These are phyloP conservation scores for Cygnus olor DNA, from an alignment of 2,797 vertebrate species.

Conservation along the genomic window DNA sequence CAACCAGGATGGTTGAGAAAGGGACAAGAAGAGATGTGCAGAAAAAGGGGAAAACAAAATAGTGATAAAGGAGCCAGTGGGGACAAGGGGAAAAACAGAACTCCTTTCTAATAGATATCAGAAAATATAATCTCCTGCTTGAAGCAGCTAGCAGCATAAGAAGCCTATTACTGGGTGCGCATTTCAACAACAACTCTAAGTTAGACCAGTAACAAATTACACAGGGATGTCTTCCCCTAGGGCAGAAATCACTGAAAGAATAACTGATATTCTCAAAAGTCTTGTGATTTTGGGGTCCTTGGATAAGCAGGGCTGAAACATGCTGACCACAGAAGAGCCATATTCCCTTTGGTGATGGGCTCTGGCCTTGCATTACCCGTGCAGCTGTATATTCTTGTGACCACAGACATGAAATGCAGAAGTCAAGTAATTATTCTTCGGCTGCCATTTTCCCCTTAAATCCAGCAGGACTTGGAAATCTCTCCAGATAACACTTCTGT, in stretches of 20 bases:
- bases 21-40: not conserved
- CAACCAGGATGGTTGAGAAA: conserved; percentile 12
- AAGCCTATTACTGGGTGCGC: not conserved
- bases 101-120: conserved; percentile 18
- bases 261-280: not conserved
- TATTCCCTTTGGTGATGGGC: not conserved
- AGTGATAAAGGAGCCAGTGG: not conserved
- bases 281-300: not conserved
- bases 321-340: not conserved
- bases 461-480: conserved; percentile 11
- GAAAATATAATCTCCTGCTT: conserved; percentile 14
- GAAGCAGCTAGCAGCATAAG: not conserved
- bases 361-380: not conserved
- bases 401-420: not conserved
- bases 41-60: not conserved
- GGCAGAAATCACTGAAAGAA: conserved; percentile 11
- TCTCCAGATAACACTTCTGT: not conserved
- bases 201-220: not conserved
- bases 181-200: not conserved
- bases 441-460: not conserved
- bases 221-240: not conserved
- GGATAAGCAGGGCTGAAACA: not conserved
- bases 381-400: not conserved
- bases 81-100: not conserved
- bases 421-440: not conserved